phyloP scores from a whole-genome alignment of 1,140 invertebrate genomes.

The Araneus ventricosus region DNA sequence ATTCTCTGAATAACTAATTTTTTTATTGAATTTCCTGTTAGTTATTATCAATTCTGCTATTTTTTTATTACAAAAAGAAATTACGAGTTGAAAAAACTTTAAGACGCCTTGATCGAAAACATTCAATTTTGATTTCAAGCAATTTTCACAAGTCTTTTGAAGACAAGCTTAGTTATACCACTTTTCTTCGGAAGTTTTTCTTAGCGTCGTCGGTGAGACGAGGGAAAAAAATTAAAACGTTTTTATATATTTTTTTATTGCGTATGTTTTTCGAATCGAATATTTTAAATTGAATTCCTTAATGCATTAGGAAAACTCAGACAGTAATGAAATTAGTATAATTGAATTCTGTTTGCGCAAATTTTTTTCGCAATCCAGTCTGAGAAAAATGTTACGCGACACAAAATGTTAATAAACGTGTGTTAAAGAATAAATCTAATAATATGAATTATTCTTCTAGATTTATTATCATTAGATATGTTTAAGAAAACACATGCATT shows the following conservation, averaged over 20 bases:
- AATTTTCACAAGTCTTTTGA: background rate
- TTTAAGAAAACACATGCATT: slow-evolving; percentile 33
- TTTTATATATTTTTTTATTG: slow-evolving; percentile 11
- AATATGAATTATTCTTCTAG: slow-evolving; percentile 25
- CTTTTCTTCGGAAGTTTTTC: background rate
- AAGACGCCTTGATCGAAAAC: background rate
- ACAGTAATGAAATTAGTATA: slow-evolving; percentile 50
- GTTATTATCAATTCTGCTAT: too few relatives aligned
- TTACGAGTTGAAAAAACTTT: too few relatives aligned
- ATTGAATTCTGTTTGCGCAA: background rate
- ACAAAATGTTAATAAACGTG: background rate
- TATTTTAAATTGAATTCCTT: slow-evolving; percentile 53
- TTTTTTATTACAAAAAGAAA: too few relatives aligned
- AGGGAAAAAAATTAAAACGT: background rate
- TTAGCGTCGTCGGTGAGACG: too few relatives aligned
- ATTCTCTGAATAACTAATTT: too few relatives aligned
- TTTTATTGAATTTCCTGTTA: too few relatives aligned
- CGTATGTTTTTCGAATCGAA: slow-evolving; percentile 6
- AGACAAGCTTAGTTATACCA: background rate
- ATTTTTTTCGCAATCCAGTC: background rate
- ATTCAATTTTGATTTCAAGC: too few relatives aligned
- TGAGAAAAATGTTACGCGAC: background rate
- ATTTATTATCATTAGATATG: slow-evolving; percentile 50
- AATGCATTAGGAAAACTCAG: background rate
- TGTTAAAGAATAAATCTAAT: slow-evolving; percentile 33